Evolutionary conservation across 2,113 vertebrate species (phyloP).

Genomic region (Esox niger): DNA sequence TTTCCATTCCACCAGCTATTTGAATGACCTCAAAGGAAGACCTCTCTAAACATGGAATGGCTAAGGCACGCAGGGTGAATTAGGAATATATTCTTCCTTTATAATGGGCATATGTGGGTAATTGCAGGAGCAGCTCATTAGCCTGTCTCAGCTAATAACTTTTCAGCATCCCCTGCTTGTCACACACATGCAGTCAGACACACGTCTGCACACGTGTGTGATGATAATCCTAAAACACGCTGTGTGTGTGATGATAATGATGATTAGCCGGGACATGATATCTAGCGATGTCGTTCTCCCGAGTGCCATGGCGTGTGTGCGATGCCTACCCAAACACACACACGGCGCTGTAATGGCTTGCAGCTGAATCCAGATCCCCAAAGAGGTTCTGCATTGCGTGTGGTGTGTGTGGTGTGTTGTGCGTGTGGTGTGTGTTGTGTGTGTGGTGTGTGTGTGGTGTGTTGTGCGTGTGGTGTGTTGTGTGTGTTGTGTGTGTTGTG

Average conservation of each 20-base stretch:
- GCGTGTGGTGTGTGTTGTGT: slow-evolving; percentile 43
- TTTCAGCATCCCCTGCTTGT: no score
- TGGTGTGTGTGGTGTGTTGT: slow-evolving; percentile 12
- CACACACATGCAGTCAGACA: no score
- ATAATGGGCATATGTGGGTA: no score
- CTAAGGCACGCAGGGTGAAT: no score
- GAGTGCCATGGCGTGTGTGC: slow-evolving; percentile 37
- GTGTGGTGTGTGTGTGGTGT: slow-evolving; percentile 22
- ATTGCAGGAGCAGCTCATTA: slow-evolving; percentile 60
- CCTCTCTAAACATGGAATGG: no score
- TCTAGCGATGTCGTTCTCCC: slow-evolving; percentile 48
- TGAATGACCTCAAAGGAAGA: no score
- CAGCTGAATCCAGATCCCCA: slow-evolving; percentile 62
- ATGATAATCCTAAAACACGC: slow-evolving; percentile 51
- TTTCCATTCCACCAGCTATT: no score
- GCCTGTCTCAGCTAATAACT: no score
- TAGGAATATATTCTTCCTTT: no score
- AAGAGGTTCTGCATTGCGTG: slow-evolving; percentile 12
- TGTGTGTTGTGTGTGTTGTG: slow-evolving; percentile 26
- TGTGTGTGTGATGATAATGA: slow-evolving; percentile 65
- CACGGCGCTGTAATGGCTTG: slow-evolving; percentile 74
- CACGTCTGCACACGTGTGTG: no score
- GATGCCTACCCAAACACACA: slow-evolving; percentile 21
- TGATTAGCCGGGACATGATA: slow-evolving; percentile 70
- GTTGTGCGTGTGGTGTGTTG: no score